Conservation (phyloP, 2,888 invertebrate species). For the Dasysyrphus tricinctus region DNA sequence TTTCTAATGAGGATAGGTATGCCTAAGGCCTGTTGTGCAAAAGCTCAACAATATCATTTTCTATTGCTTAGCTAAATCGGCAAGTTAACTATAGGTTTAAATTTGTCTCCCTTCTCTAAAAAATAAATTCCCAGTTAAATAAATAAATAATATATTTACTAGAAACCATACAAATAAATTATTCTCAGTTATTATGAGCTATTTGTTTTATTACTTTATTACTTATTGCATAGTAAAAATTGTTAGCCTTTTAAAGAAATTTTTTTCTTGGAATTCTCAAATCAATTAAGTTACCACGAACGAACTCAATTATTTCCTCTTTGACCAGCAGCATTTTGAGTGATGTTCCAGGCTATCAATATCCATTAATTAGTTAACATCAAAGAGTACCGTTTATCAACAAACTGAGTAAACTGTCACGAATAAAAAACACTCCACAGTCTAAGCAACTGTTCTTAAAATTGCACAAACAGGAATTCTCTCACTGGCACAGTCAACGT, state of each 20-base stretch:
- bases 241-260: not conserved
- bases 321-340: slow-evolving; percentile 11
- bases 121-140: too few species aligned
- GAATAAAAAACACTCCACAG: slow-evolving; percentile 1
- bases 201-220: too few species aligned
- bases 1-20: too few species aligned
- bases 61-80: too few species aligned
- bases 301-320: not conserved
- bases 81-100: too few species aligned
- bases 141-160: too few species aligned
- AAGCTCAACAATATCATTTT: too few species aligned
- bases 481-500: not conserved
- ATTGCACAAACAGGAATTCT: slow-evolving; percentile 42
- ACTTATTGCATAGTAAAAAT: not conserved
- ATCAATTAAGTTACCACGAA: not conserved
- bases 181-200: too few species aligned
- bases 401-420: slow-evolving; percentile 32
- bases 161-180: too few species aligned
- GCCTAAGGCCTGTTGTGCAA: too few species aligned
- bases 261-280: not conserved
- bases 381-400: slow-evolving; percentile 43
- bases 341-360: slow-evolving; percentile 21
- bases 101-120: too few species aligned
- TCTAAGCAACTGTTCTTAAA: slow-evolving; percentile 10
- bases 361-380: slow-evolving; percentile 54